Base-by-base conservation (phyloP, 1,140 invertebrate species). In the Apolygus lucorum region DNA sequence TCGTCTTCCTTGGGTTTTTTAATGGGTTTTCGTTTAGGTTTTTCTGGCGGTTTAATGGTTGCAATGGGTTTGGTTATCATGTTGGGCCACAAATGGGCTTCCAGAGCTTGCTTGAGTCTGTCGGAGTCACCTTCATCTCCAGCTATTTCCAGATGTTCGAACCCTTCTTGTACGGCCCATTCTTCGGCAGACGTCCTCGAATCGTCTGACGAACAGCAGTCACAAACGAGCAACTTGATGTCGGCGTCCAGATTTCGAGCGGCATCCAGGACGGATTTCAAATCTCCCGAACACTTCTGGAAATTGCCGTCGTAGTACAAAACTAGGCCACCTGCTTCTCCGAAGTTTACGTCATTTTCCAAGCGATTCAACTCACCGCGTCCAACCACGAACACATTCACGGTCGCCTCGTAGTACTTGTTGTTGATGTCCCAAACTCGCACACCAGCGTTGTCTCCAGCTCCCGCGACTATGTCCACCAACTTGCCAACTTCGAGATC, bases 71-170 rank as follows among this genome's bases (percentile, higher is more conserved):
- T 90, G 75, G 90, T 81, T 52, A 77, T 78, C 52, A 91, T 80
- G 77, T 90, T 90, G 59, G 89, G 84, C 90, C 90, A 92, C 49
- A 84, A 83, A 77, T 91, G 87, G 70, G 89, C 86, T 78, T 90
- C 84, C 27, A 92, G 78, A 72, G 87, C 88, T 81, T 91, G 88
- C 24, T 87, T 80, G n/a, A 92, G 82, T 78, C 90, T 82, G 65
- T 82, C 79, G 52, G 77, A 75, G 68, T 84, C 82, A 29, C 75
- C 74, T 2, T 78, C 76, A 28, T 77, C 76, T 28, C 84, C 83
- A 74, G 87, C 81, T 22, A 92, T 75, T 77, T 91, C 89, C 21
- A 92, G 84, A 62, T 91, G 78, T 77, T 92, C 90, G 84, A 87
- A 91, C 25, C 82, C 82, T 73, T 86, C 79, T 54, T 82, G 75